Evolutionary conservation across 2,113 vertebrate genomes (phyloP).

Genomic region (Pardalotus punctatus): DNA sequence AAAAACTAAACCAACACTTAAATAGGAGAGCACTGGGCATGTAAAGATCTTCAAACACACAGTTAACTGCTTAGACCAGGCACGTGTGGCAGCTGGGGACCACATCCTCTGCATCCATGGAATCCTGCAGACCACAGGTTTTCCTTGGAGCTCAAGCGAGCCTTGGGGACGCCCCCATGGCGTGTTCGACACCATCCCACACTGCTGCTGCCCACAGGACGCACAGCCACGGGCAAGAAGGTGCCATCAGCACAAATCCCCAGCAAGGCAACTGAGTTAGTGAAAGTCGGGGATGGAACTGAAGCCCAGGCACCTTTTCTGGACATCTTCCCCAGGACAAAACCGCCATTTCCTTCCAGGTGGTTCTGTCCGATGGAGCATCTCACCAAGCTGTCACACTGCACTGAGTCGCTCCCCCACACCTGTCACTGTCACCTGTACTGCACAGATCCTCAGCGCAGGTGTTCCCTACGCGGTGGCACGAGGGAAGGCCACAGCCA

Average conservation of each 20-base stretch:
- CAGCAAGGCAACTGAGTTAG: neutral
- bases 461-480: neutral
- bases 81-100: accelerated
- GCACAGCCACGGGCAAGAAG: neutral
- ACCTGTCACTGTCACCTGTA: too few species aligned
- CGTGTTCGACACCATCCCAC: accelerated
- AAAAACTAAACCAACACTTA: neutral
- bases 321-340: neutral
- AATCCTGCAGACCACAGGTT: accelerated
- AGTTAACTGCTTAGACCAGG: neutral
- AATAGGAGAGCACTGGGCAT: neutral
- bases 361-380: neutral
- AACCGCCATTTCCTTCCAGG: neutral
- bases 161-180: accelerated
- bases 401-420: neutral
- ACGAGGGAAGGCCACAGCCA: neutral
- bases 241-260: neutral
- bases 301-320: neutral
- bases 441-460: accelerated
- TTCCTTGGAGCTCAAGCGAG: neutral
- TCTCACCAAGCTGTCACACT: neutral
- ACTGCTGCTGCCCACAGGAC: neutral
- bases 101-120: neutral
- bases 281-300: neutral
- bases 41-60: neutral